Evolutionary conservation across 2,797 vertebrate species (phyloP).

Genomic region (Premnoplex brunnescens): DNA sequence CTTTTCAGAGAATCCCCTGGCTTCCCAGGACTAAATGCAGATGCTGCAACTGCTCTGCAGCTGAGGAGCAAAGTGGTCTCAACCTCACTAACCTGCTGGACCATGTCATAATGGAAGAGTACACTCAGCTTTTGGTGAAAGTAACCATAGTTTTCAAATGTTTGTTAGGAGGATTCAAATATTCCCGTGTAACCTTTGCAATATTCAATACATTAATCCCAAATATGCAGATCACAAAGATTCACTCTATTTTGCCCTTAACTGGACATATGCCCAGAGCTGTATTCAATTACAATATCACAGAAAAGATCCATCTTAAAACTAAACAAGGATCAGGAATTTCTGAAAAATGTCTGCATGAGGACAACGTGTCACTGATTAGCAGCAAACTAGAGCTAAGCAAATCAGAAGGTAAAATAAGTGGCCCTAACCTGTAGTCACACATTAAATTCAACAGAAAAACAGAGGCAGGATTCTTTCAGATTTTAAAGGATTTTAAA

Average conservation of each 20-base stretch:
- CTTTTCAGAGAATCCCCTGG: neutral
- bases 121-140: neutral
- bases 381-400: neutral
- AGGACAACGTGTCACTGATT: neutral
- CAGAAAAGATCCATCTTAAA: neutral
- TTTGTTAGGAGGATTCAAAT: neutral
- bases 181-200: neutral
- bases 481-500: neutral
- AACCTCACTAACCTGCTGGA: neutral
- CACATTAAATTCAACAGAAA: neutral
- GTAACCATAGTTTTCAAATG: neutral
- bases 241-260: neutral
- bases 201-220: neutral
- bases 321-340: neutral
- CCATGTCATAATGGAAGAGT: neutral
- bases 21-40: neutral
- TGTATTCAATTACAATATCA: neutral
- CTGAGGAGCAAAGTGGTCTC: neutral
- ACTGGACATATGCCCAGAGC: neutral
- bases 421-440: neutral
- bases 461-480: neutral
- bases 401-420: constrained; percentile 7
- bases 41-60: neutral
- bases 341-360: neutral
- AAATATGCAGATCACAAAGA: neutral